A percentile compares a stretch with the other conserved stretches of the same genome.
Conservation (phyloP, 2,888 invertebrate genomes). For the Drosophila limbata region DNA sequence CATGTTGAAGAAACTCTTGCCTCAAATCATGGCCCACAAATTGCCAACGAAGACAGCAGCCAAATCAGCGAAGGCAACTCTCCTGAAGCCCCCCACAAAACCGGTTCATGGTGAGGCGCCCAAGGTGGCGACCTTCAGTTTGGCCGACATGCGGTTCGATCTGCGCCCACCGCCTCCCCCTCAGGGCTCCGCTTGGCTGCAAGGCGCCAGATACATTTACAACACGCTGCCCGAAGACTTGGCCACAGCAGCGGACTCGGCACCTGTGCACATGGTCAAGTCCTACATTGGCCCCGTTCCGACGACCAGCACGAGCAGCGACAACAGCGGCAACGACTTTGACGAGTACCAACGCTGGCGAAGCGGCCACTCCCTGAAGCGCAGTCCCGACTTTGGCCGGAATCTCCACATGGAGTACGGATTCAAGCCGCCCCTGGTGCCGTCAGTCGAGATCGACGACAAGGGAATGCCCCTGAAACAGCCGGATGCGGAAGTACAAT, state of each 20-base stretch:
- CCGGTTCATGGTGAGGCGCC: conserved; percentile 64
- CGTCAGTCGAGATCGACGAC: conserved; percentile 92
- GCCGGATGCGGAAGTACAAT: conserved; percentile 47
- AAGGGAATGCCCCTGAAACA: conserved; percentile 88
- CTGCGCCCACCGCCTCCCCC: conserved; percentile 80
- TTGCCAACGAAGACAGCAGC: conserved; percentile 21
- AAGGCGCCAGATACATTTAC: conserved; percentile 80
- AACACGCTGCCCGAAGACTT: conserved; percentile 81
- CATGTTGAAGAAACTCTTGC: conserved; percentile 81
- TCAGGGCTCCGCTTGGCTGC: conserved; percentile 68
- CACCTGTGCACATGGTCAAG: conserved; percentile 87
- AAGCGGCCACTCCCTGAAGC: conserved; percentile 86
- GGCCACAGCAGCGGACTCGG: conserved; percentile 68
- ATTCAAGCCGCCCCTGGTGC: conserved; percentile 92
- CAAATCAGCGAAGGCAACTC: conserved; percentile 25
- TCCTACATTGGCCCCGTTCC: conserved; percentile 73
- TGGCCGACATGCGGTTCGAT: conserved; percentile 77
- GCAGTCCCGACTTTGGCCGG: conserved; percentile 87
- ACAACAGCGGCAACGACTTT: conserved; percentile 57
- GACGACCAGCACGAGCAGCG: conserved; percentile 32
- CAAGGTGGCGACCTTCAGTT: conserved; percentile 64
- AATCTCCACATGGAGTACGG: conserved; percentile 92
- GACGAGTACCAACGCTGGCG: conserved; percentile 84
- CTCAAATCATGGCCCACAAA: conserved; percentile 57
- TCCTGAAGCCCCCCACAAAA: conserved; percentile 47